phyloP scores from a whole-genome alignment of 2,797 vertebrate species.

The Phataginus tetradactyla region DNA sequence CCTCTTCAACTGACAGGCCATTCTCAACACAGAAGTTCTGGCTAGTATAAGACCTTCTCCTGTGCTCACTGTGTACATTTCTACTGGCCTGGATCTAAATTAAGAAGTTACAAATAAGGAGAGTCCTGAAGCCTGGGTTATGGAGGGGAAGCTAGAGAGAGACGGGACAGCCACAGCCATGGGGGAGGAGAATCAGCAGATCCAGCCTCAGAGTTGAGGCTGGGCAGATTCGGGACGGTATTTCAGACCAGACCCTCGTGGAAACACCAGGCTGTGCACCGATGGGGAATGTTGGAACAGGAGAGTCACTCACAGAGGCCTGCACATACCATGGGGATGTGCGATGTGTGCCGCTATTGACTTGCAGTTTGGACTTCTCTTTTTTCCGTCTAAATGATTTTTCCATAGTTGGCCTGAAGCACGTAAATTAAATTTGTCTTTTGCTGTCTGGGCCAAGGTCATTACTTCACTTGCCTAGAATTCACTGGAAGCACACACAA shows the following conservation, averaged over 20 bases:
- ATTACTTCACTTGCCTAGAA: conserved; percentile 70
- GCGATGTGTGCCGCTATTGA: conserved; percentile 67
- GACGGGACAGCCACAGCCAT: not conserved
- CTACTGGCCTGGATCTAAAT: conserved; percentile 60
- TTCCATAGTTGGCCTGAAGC: conserved; percentile 72
- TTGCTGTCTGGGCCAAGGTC: conserved; percentile 61
- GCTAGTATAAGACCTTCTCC: conserved; percentile 63
- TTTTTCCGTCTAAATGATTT: conserved; percentile 67
- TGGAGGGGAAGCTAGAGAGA: not conserved
- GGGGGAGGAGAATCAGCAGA: not conserved
- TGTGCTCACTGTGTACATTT: conserved; percentile 70
- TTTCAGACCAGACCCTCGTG: conserved; percentile 40
- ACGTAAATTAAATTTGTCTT: conserved; percentile 75
- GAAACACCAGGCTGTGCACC: conserved; percentile 34
- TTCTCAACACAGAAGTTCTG: conserved; percentile 55
- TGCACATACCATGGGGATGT: conserved; percentile 47
- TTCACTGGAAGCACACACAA: conserved; percentile 60
- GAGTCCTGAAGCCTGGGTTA: not conserved
- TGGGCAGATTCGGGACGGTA: not conserved
- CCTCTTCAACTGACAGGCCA: conserved; percentile 68
- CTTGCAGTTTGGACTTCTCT: conserved; percentile 57
- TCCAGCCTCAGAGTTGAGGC: not conserved
- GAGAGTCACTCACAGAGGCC: not conserved
- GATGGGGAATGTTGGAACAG: conserved; percentile 38
- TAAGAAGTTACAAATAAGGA: conserved; percentile 77